Conservation (phyloP, 1,140 invertebrate genomes). For the Bactericera cockerelli region DNA sequence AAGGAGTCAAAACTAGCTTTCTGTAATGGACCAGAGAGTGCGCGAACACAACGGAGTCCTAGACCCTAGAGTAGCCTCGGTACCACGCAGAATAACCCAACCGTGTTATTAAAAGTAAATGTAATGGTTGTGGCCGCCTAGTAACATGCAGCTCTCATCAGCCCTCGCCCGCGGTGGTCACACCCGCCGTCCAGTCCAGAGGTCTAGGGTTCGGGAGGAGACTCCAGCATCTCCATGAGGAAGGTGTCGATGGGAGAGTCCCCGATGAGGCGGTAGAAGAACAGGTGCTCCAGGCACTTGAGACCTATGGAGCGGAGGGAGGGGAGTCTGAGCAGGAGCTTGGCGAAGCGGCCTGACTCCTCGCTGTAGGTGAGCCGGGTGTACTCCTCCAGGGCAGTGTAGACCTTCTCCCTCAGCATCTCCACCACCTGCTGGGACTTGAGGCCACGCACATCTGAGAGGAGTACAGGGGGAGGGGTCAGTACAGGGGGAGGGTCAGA, state of each 20-base stretch:
- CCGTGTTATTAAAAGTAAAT: too few relatives aligned
- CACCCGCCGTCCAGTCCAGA: too few relatives aligned
- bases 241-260: conserved; percentile 56
- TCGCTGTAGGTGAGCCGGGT: conserved; percentile 69
- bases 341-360: conserved; percentile 87
- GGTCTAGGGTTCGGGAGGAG: conserved; percentile 31
- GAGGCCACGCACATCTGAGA: conserved; percentile 72
- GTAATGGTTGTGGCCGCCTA: too few relatives aligned
- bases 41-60: too few relatives aligned
- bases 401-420: conserved; percentile 80
- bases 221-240: conserved; percentile 52
- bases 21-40: too few relatives aligned
- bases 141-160: too few relatives aligned
- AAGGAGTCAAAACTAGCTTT: too few relatives aligned
- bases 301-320: conserved; percentile 78
- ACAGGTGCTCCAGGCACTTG: conserved; percentile 89
- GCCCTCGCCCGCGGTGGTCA: too few relatives aligned
- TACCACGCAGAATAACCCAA: too few relatives aligned
- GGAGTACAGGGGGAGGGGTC: too few relatives aligned
- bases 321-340: conserved; percentile 79
- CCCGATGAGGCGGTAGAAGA: conserved; percentile 82
- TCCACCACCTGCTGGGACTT: conserved; percentile 70
- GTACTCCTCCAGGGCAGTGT: conserved; percentile 87
- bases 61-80: too few relatives aligned
- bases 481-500: too few relatives aligned